Base-by-base conservation (phyloP, 2,797 vertebrate genomes). In the Phrynocephalus vlangalii region DNA sequence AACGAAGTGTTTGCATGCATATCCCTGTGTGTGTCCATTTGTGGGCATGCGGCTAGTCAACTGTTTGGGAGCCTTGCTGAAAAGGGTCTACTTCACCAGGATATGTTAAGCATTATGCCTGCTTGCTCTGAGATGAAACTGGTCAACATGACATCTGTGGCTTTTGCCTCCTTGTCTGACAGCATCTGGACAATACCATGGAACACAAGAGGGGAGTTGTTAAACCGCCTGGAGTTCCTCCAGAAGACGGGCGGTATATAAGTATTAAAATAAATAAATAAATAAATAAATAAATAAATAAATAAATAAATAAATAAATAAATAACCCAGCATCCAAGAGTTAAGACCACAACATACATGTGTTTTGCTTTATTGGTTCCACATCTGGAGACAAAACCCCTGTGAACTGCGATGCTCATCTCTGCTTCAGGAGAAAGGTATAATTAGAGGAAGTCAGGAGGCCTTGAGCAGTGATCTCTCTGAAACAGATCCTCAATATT, bases 301-400 rank as follows among this genome's bases (percentile, higher is more conserved):
- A 44, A 44, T 44, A 44, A 44, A 44, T 44, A 44, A 44, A 44
- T 44, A 44, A 5, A 44, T 44, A 44, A 44, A 44, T 44, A 44
- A 44, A 44, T 44, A n/a, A n/a, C n/a, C n/a, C 38, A 3, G 38
- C 38, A 44, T 44, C 38, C 38, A 44, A 44, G 3, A 44, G 38
- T 44, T 44, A 44, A 44, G 38, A 44, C 38, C 38, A 44, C 38
- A 44, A 44, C 38, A 44, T 44, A 44, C 38, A 44, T 44, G 38
- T 13, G 48, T 70, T 79, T 86, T 79, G 76, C 28, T 56, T 70
- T 86, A 50, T n/a, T 78, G 38, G 5, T 38, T 26, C 84, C 60
- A 4, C 56, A 48, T 83, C 72, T 84, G 24, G 52, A 84, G 83
- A 84, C 28, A 52, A 77, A 79, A 70, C 30, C 38, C 38, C 38